Evolutionary conservation across 2,888 invertebrate species (phyloP).

Genomic region (Campoplex nolae): DNA sequence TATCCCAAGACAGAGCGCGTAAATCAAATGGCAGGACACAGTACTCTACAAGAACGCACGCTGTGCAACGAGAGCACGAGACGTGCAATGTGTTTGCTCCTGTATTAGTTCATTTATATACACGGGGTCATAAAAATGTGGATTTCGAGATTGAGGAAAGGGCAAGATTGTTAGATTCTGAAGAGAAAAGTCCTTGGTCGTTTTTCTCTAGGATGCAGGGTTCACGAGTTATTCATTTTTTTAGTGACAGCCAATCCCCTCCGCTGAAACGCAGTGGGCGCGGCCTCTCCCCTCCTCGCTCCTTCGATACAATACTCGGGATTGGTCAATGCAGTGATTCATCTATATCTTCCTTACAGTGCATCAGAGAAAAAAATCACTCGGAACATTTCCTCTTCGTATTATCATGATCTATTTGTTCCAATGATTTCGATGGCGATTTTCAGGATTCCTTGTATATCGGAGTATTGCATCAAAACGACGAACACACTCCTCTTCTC

Average conservation of each 20-base stretch:
- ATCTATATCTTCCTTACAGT: not conserved
- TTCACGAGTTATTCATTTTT: not conserved
- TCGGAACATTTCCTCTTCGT: not conserved
- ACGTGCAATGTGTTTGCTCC: constrained; percentile 35
- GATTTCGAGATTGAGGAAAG: not conserved
- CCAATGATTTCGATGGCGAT: not conserved
- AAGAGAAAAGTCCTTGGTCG: not conserved
- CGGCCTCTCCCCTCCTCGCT: not conserved
- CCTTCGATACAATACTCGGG: not conserved
- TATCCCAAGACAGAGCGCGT: constrained; percentile 56
- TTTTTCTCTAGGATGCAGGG: not conserved
- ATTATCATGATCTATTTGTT: not conserved
- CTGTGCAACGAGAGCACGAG: constrained; percentile 30
- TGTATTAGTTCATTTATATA: not conserved
- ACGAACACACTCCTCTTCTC: constrained; percentile 42
- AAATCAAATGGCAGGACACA: constrained; percentile 67
- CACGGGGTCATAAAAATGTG: constrained; percentile 1
- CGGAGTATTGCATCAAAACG: constrained; percentile 25
- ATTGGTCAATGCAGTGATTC: not conserved
- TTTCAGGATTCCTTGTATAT: not conserved
- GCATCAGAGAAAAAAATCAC: not conserved
- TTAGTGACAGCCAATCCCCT: not conserved
- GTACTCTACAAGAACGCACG: constrained; percentile 40
- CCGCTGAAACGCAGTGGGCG: not conserved
- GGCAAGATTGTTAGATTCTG: not conserved